Conservation (phyloP, 2,113 vertebrate genomes). For the Fulica atra region DNA sequence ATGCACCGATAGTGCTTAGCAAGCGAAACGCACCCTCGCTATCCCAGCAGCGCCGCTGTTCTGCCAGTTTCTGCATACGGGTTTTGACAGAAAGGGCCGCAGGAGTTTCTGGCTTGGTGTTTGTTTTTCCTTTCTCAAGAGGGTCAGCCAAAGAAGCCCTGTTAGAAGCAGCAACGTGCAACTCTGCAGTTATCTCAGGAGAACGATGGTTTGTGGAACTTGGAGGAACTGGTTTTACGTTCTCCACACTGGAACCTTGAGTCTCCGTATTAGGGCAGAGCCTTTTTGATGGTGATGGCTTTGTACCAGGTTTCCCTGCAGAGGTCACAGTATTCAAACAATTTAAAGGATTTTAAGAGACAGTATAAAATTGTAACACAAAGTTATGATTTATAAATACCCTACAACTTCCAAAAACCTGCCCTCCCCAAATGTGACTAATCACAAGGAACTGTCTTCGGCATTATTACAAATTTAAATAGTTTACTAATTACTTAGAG, state of each 20-base stretch:
- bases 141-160: neutral
- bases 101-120: neutral
- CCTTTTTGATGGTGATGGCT: constrained; percentile 91
- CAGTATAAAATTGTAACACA: neutral
- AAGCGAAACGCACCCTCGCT: constrained; percentile 50
- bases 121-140: constrained; percentile 16
- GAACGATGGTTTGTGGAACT: neutral
- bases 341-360: neutral
- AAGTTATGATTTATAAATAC: neutral
- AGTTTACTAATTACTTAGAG: neutral
- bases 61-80: constrained; percentile 87
- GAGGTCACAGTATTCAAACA: neutral
- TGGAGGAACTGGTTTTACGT: constrained; percentile 68
- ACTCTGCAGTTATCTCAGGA: constrained; percentile 71
- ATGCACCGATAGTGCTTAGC: neutral
- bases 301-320: constrained; percentile 80
- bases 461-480: neutral
- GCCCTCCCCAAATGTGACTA: neutral
- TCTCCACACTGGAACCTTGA: constrained; percentile 75
- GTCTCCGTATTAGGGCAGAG: constrained; percentile 80
- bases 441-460: neutral
- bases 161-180: neutral
- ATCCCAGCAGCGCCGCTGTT: constrained; percentile 89
- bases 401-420: neutral
- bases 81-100: constrained; percentile 78